These are phyloP conservation scores for Tetragonisca angustula DNA, from an alignment of 2,888 invertebrate species.

Conservation along the genomic window DNA sequence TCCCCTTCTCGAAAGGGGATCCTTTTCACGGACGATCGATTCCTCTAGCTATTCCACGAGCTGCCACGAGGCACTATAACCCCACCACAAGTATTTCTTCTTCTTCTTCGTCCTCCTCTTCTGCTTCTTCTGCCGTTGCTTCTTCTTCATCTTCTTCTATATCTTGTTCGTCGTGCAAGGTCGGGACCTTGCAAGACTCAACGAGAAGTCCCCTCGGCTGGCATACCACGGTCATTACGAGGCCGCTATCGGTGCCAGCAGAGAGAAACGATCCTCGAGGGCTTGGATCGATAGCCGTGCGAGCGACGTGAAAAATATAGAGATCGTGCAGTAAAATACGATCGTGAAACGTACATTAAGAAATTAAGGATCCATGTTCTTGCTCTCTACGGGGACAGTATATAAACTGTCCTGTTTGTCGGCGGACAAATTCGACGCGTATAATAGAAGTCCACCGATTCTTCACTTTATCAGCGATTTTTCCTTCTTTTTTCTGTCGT, in stretches of 20 bases:
- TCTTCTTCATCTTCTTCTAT: not conserved
- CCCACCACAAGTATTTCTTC: conserved; percentile 39
- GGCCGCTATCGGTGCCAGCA: conserved; percentile 46
- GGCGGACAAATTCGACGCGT: too few relatives aligned
- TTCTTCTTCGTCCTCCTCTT: conserved; percentile 1
- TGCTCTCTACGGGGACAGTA: too few relatives aligned
- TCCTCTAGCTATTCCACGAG: conserved; percentile 40
- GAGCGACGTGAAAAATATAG: not conserved
- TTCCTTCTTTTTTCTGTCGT: too few relatives aligned
- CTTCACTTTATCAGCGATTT: too few relatives aligned
- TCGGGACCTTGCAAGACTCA: conserved; percentile 64
- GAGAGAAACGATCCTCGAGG: conserved; percentile 29
- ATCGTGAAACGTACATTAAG: too few relatives aligned
- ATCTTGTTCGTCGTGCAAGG: conserved; percentile 57
- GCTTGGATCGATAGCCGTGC: conserved; percentile 32
- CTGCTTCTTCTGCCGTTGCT: not conserved
- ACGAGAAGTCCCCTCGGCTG: conserved; percentile 22
- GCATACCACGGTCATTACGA: conserved; percentile 54
- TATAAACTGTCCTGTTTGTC: too few relatives aligned
- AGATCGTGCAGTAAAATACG: too few relatives aligned
- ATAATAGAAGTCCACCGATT: too few relatives aligned
- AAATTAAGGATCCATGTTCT: too few relatives aligned
- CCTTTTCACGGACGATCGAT: conserved; percentile 66
- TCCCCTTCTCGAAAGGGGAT: conserved; percentile 50
- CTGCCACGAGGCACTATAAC: conserved; percentile 25